Base-by-base conservation (phyloP, 1,140 invertebrate genomes). In the Ips nitidus region DNA sequence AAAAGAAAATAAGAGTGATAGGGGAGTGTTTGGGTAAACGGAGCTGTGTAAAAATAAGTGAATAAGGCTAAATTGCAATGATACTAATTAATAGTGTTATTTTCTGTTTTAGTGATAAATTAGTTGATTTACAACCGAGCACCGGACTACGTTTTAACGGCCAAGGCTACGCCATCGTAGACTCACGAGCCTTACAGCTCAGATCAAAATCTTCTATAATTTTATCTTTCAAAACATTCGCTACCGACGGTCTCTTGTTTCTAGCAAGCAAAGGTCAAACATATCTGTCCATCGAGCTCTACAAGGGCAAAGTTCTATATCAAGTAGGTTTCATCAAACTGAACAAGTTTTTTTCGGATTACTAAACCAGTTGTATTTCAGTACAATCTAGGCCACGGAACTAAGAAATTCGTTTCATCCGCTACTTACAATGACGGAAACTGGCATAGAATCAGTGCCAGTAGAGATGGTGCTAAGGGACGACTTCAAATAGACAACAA, bases 91-190 rank as follows among this genome's bases (percentile, higher is more conserved):
- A 40, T 81, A 79, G 22, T 22, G 22, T 22, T 22, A 22, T 22
- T 22, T 22, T 22, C 22, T 22, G 22, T 22, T 22, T 41, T 71
- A 88, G 88, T 57, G 87, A 91, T 75, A 86, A 84, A 66, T 80
- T 93, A 22, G 80, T 88, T 38, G 85, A 87, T 47, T 80, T 87
- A 4, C 81, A 86, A 55, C 84, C 86, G 43, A 84, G 80, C 36
- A 91, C 88, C 6, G 94, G 93, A 4, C 88, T 90, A 65, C 83
- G 92, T 53, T 98, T 99, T 79, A 91, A 94, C 78, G 94, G 94
- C 6, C 86, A 90, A 66, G 93, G 94, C 36, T 97, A 91, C 77
- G 89, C 89, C 0, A 87, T 91, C 1, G 75, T 96, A 1, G 85
- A 85, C 80, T 87, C 82, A 64, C 79, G 79, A 67, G 81, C 75